Percentiles rank a stretch among this genome's conserved stretches.
Evolutionary conservation across 2,888 invertebrate species (phyloP).

Genomic region (Dasysyrphus albostriatus): DNA sequence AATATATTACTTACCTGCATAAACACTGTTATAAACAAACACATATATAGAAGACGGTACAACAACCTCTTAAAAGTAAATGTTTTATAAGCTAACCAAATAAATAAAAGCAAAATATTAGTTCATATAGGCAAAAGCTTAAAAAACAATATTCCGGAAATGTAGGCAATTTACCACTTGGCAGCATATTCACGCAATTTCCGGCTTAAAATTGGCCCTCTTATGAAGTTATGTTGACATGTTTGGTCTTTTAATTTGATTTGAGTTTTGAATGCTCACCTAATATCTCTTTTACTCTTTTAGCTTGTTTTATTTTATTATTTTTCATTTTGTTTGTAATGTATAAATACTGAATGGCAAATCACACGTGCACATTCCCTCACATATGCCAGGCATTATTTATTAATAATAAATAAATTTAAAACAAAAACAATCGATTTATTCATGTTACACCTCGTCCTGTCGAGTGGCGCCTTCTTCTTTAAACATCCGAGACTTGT

Average conservation of each 20-base stretch:
- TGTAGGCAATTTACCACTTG: neutral
- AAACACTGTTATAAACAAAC: no score
- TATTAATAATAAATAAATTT: neutral
- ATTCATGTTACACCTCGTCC: constrained; percentile 8
- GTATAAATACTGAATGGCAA: neutral
- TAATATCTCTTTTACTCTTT: neutral
- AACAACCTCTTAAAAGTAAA: no score
- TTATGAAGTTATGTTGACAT: neutral
- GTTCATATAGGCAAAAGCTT: no score
- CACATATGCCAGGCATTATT: constrained; percentile 1
- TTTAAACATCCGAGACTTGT: neutral
- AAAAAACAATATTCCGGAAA: neutral
- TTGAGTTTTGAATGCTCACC: neutral
- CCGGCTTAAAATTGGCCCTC: neutral
- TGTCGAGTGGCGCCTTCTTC: constrained; percentile 31
- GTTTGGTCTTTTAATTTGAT: neutral
- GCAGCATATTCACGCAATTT: neutral
- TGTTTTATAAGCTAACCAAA: no score
- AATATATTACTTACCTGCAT: no score
- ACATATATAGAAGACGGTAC: no score
- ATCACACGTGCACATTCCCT: neutral
- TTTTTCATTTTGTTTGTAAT: no score
- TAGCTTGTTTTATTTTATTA: neutral
- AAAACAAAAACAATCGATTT: constrained; percentile 18
- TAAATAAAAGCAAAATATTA: no score